These are phyloP conservation scores for Balaeniceps rex DNA, from an alignment of 2,113 vertebrate genomes.

Conservation along the genomic window DNA sequence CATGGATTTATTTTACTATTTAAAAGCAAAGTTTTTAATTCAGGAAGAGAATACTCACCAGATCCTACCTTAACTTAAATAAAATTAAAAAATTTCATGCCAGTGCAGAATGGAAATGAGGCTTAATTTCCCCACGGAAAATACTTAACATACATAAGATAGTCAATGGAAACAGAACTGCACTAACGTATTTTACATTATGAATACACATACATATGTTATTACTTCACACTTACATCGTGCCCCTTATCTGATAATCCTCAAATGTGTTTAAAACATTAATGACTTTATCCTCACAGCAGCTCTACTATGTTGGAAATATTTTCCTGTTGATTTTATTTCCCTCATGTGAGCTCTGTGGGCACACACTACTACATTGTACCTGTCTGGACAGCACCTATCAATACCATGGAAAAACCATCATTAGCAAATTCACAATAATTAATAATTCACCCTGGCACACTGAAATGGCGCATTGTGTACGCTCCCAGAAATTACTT, in stretches of 20 bases:
- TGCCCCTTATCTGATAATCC: conserved; percentile 42
- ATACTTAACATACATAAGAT: conserved; percentile 1
- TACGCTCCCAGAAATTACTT: not conserved
- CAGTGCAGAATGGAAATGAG: conserved; percentile 4
- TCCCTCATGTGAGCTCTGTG: not conserved
- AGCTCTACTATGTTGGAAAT: not conserved
- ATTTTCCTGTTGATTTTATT: not conserved
- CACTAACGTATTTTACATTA: conserved; percentile 26
- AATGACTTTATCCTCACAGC: conserved; percentile 21
- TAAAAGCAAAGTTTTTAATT: conserved; percentile 17
- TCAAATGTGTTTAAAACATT: conserved; percentile 50
- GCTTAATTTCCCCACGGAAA: conserved; percentile 34
- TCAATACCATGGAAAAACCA: not conserved
- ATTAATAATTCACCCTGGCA: not conserved
- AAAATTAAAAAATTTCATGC: not conserved
- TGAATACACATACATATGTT: conserved; percentile 24
- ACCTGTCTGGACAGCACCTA: not conserved
- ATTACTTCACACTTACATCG: conserved; percentile 41
- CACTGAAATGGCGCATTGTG: not conserved
- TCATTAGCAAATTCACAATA: not conserved
- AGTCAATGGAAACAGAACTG: conserved; percentile 47
- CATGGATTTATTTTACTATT: not conserved
- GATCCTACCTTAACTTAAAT: not conserved
- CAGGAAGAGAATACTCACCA: not conserved
- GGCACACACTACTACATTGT: not conserved